These are phyloP conservation scores for Porites divaricata DNA, from an alignment of 92 coral and sea anemone species.

Conservation along the genomic window DNA sequence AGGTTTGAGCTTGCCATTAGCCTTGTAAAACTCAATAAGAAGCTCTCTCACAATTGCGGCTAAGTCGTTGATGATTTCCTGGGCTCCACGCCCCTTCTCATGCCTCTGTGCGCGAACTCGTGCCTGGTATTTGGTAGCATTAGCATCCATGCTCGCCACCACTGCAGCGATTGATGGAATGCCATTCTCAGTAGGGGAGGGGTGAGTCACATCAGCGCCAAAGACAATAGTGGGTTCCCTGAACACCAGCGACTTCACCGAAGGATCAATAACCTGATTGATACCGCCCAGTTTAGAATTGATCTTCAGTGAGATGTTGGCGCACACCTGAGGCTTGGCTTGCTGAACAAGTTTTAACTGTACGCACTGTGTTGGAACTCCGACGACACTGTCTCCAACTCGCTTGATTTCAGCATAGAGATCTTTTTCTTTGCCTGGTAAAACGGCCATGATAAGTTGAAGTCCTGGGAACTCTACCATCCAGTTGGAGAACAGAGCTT, in stretches of 20 bases:
- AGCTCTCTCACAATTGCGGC: conserved; percentile 77
- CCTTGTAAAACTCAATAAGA: conserved; percentile 47
- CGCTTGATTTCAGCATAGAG: conserved; percentile 84
- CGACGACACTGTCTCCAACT: conserved; percentile 86
- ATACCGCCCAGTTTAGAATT: conserved; percentile 91
- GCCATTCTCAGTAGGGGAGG: conserved; percentile 79
- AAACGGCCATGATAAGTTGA: conserved; percentile 73
- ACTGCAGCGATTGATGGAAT: conserved; percentile 95
- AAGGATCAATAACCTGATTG: conserved; percentile 76
- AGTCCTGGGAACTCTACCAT: conserved; percentile 28
- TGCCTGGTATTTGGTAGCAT: conserved; percentile 80
- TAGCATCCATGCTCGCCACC: conserved; percentile 87
- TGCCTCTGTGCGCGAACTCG: conserved; percentile 87
- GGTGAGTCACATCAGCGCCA: conserved; percentile 98
- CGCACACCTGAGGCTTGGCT: conserved; percentile 90
- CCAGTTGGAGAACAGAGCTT: conserved; percentile 50
- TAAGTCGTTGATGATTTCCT: conserved; percentile 84
- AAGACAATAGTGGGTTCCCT: conserved; percentile 76
- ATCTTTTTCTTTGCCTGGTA: conserved; percentile 69
- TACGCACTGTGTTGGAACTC: conserved; percentile 90
- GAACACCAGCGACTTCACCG: conserved; percentile 60
- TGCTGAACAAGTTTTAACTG: conserved; percentile 59
- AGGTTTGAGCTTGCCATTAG: conserved; percentile 44
- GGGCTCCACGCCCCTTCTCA: conserved; percentile 62
- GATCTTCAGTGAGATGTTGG: conserved; percentile 92